These are phyloP conservation scores for Periophthalmus modestus DNA, from an alignment of 2,113 vertebrate genomes.

Conservation along the genomic window DNA sequence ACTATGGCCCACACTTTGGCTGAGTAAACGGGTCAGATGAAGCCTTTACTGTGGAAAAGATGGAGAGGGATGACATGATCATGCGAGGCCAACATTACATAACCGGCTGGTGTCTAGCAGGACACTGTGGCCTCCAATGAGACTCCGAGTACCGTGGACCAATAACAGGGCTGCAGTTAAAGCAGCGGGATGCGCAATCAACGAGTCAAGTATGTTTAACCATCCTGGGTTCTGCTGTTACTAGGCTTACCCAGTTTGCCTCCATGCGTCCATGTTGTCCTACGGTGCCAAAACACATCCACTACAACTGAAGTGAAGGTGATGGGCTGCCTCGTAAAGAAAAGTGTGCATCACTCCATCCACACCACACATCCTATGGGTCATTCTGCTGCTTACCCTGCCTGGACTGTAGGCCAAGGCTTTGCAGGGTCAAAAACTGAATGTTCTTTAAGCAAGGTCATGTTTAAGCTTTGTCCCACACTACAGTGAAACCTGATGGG, in stretches of 20 bases:
- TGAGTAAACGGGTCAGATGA: background rate
- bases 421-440: background rate
- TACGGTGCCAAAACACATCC: background rate
- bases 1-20: background rate
- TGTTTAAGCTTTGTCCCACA: background rate
- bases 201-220: background rate
- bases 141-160: slow-evolving; percentile 31
- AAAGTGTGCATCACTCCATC: background rate
- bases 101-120: slow-evolving; percentile 42
- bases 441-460: background rate
- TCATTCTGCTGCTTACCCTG: no score
- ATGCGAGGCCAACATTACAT: slow-evolving; percentile 64
- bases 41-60: background rate
- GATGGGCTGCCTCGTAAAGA: background rate
- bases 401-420: background rate
- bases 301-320: background rate
- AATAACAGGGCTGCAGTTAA: slow-evolving; percentile 8
- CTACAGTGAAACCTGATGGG: background rate
- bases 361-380: background rate
- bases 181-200: background rate
- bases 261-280: background rate
- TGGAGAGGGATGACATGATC: slow-evolving; percentile 18
- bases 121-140: slow-evolving; percentile 53
- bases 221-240: background rate
- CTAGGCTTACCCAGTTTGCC: background rate